Base-by-base conservation (phyloP, 2,113 vertebrate genomes). In the Emydura subglobosa region DNA sequence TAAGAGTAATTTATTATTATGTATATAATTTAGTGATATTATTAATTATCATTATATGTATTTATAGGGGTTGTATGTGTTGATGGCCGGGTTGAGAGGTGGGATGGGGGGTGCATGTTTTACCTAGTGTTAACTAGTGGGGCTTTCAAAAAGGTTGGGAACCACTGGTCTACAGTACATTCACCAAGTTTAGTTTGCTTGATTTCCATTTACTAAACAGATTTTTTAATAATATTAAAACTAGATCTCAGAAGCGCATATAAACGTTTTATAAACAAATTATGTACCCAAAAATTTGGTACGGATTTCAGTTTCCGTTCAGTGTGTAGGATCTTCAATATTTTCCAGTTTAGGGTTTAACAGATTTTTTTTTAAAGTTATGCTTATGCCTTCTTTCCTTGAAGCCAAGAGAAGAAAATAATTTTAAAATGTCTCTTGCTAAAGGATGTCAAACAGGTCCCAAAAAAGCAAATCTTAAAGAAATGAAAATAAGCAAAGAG, bases 181-280 rank as follows among this genome's bases (percentile, higher is more conserved):
- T 68, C 61, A 39, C 34, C 17, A 10, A 39, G 16, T 72, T 39
- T 39, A 72, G 34, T 39, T 39, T 72, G 34, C 17, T n/a, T 72
- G 65, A 72, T n/a, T 39, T 72, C 19, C n/a, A 72, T 19, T 68
- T n/a, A n/a, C 34, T 72, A 72, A 39, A 85, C 0, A 1, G 47
- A 74, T 89, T 85, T 92, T 79, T 82, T 6, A 87, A 74, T 29
- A 82, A 83, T 55, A 90, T 72, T 72, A 72, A 39, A 82, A 39
- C 85, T 78, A 65, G 55, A 74, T 44, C 65, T 89, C 42, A 89
- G 54, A 92, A 87, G 3, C 65, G 10, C 2, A 3, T 49, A 19
- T 0, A 79, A 31, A 31, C 44, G 1, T 17, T 89, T 89, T 22
- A 42, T 68, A 88, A 86, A 53, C 5, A 86, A 80, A 85, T 16